Base-by-base conservation (phyloP, 2,113 vertebrate genomes). In the Emydura subglobosa region DNA sequence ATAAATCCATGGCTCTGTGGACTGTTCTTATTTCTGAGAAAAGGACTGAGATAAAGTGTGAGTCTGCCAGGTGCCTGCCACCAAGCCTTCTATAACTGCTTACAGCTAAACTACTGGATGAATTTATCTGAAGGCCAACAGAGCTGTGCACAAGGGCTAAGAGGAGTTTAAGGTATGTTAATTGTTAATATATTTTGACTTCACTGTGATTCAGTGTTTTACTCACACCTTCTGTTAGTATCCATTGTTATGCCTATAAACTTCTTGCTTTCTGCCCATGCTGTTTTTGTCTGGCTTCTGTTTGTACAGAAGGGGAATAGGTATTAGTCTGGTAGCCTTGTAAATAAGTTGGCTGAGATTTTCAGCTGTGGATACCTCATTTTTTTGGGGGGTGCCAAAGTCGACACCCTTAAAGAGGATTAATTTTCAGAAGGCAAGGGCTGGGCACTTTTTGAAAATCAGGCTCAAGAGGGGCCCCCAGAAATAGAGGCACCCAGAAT, bases 81-180 rank as follows among this genome's bases (percentile, higher is more conserved):
- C 4, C 0, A 6, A 17, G 34, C 10, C 1, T 25, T 61, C 27
- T 57, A 57, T 24, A 57, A 57, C 25, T 57, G 25, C 55, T 22
- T 6, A 0, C 29, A 91, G 89, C 85, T 54, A 16, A 81, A 86
- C 91, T 51, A 79, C 1, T 0, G 79, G 50, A 1, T 13, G 19
- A 57, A 42, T 0, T 39, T 86, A 3, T n/a, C 12, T 6, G 72
- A 86, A 85, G 29, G 79, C 55, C 47, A 85, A 4, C 25, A n/a
- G 5, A 95, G 29, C 79, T 54, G 68, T 42, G 21, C 12, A 17
- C 22, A 57, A 79, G 91, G 50, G 50, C 55, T 95, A 54, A 49
- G 57, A 85, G 85, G 54, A 85, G 42, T 44, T 82, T 90, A 80
- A 91, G 95, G 92, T 95, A 91, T 5, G 34, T 51, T 68, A 47